These are phyloP conservation scores for Matsumurasca onukii DNA, from an alignment of 1,140 invertebrate genomes.

Conservation along the genomic window DNA sequence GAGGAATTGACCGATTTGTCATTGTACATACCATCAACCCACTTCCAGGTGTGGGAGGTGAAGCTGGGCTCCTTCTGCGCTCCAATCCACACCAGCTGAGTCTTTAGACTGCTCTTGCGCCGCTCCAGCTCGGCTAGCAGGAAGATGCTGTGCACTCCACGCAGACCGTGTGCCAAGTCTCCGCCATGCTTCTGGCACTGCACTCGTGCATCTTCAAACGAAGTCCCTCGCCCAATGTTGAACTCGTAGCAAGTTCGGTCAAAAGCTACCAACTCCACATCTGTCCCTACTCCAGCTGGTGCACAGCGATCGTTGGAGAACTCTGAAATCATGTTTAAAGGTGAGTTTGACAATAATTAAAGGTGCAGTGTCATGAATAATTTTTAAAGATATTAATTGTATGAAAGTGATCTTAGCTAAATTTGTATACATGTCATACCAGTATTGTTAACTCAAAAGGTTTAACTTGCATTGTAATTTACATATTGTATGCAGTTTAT, in stretches of 20 bases:
- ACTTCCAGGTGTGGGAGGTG: conserved; percentile 82
- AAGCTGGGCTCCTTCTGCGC: conserved; percentile 83
- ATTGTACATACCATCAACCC: conserved; percentile 88
- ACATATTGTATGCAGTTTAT: no score
- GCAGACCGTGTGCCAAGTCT: conserved; percentile 74
- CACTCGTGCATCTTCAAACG: conserved; percentile 73
- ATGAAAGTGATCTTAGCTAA: no score
- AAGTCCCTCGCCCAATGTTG: conserved; percentile 73
- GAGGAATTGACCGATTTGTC: no score
- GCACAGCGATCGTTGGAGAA: conserved; percentile 80
- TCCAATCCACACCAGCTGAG: conserved; percentile 88
- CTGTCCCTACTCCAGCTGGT: conserved; percentile 63
- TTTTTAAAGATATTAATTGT: no score
- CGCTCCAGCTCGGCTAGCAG: conserved; percentile 78
- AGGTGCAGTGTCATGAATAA: no score
- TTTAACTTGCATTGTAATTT: no score
- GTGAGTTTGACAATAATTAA: conserved; percentile 15
- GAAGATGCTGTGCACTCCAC: conserved; percentile 55
- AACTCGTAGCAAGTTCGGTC: conserved; percentile 89
- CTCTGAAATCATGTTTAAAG: no score
- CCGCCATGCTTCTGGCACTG: conserved; percentile 72
- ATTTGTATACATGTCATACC: no score
- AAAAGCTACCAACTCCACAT: conserved; percentile 75
- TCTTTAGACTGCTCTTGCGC: conserved; percentile 73
- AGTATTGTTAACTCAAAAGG: no score